Conservation (phyloP, 1,140 invertebrate genomes). For the Diuraphis noxia region DNA sequence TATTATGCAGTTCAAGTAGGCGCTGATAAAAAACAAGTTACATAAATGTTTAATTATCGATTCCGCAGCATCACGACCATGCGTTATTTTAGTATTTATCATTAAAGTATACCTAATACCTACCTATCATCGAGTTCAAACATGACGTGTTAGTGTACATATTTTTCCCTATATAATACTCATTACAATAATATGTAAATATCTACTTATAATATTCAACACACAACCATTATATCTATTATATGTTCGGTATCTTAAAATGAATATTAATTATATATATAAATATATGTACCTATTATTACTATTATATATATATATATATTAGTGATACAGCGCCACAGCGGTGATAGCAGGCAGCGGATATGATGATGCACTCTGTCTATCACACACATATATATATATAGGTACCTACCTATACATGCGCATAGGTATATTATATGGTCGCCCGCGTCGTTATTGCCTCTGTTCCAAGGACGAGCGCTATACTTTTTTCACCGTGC, state of each 20-base stretch:
- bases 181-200: neutral
- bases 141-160: neutral
- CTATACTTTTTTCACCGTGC: neutral
- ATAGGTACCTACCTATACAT: too few relatives aligned
- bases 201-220: neutral
- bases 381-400: too few relatives aligned
- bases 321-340: too few relatives aligned
- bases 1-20: neutral
- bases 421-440: neutral
- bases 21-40: neutral
- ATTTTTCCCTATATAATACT: neutral
- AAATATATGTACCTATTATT: too few relatives aligned
- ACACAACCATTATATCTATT: neutral
- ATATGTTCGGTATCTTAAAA: too few relatives aligned
- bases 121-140: neutral
- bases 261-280: neutral
- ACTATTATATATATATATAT: too few relatives aligned
- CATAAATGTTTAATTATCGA: neutral
- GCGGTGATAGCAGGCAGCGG: too few relatives aligned
- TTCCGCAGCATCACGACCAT: neutral
- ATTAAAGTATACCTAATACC: too few relatives aligned
- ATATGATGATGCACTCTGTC: neutral
- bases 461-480: neutral
- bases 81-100: neutral
- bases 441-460: neutral